Evolutionary conservation across 1,140 invertebrate genomes (phyloP), one percentile per base, ranked within the genome.

Genomic region (Aphelenchoides fujianensis): DNA sequence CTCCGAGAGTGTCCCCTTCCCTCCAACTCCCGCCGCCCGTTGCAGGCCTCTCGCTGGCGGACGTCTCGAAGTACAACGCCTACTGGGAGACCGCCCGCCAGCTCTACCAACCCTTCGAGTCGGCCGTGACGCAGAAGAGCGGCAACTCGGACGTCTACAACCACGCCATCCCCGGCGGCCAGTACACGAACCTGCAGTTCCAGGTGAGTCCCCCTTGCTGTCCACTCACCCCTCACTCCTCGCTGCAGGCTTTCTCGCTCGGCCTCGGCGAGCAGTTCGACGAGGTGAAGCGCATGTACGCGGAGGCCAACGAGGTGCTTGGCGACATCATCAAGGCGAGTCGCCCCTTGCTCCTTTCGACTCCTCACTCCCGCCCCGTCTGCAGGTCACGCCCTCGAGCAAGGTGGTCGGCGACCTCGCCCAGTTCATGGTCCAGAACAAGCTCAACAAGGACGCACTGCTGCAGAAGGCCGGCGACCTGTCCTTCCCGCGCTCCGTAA

Each of bases 401-500:
- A 99, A 99, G 86, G 93, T 98, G 28, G 96, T 99, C 23, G 97
- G 97, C 5, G 97, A 99, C 85, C 86, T 99, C 61, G 97, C 97
- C 0, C 95, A 98, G 86, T 99, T 99, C 84, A 98, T 99, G 96
- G 97, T 98, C 0, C 96, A 98, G 85, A 99, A 99, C 85, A 93
- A 97, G 80, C 86, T 99, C 0, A 90, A 89, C 0, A 87, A 90
- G 0, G 88, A 92, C 54, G 92, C 96, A 76, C 91, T 99, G 1
- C 79, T 91, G 48, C 91, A 91, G 9, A 89, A 88, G 77, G 95
- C 95, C 1, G 94, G 96, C 83, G 95, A 98, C 82, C 86, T 99
- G 9, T 97, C 94, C 66, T 97, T 99, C 87, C 96, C 96, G 7
- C 94, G 92, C 82, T 98, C 95, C 2, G 95, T 98, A 0, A 90